Evolutionary conservation across 2,797 vertebrate species (phyloP), one percentile per base, ranked within the genome.

Genomic region (Ficedula albicollis): DNA sequence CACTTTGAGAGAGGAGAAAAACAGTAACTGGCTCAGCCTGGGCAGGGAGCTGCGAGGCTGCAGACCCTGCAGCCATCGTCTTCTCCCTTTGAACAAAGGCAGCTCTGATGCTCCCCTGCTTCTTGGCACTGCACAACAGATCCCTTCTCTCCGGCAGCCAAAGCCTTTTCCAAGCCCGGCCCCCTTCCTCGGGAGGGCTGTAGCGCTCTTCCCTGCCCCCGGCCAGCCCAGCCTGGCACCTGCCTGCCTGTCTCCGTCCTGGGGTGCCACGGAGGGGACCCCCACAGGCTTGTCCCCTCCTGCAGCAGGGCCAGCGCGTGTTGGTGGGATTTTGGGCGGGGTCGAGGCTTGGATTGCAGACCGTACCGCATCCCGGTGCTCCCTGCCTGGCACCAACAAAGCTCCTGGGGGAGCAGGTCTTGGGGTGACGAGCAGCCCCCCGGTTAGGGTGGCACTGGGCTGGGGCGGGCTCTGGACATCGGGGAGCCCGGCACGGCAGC

Each of bases 81-180:
- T 60, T 60, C 69, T 94, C 15, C 56, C 29, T 62, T 54, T 5
- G 23, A 95, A 96, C 96, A 96, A 96, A 95, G 94, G 70, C 77
- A 0, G 84, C 96, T 94, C 95, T 96, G 90, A 96, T 94, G 59
- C 62, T 95, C 41, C 49, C n/a, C 26, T 77, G 92, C 54, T 66
- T 91, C 84, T 59, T 76, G 63, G 94, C 92, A 56, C 51, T 1
- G 38, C 46, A 95, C 74, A 91, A 96, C 72, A 60, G 91, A 90
- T 81, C 88, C 74, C 95, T 96, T 96, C 74, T 95, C 92, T 94
- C 67, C 6, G 1, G 43, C 81, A 87, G 84, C 46, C 91, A 86
- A 91, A 88, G 92, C 76, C 46, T 58, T 93, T 81, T 19, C 80
- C 77, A 36, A 86, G 89, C 41, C 63, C 41, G 67, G 1, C 39